Conservation (phyloP, 2,888 invertebrate species). For the Parnassius orleans region DNA sequence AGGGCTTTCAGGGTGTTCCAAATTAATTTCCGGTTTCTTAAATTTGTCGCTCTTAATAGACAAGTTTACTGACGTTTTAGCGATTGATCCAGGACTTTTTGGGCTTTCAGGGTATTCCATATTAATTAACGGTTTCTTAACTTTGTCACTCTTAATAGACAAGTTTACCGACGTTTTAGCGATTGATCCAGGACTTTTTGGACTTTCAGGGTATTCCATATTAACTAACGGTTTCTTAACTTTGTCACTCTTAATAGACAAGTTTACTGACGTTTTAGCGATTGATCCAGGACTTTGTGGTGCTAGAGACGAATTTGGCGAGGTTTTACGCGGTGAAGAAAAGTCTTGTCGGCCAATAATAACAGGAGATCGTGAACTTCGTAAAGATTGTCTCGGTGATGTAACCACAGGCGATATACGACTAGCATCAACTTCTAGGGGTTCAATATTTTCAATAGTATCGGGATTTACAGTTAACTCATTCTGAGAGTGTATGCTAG, state of each 20-base stretch:
- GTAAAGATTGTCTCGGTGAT: conserved; percentile 25
- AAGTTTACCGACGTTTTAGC: too few relatives aligned
- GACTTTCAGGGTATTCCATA: conserved; percentile 29
- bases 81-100: too few relatives aligned
- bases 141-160: not conserved
- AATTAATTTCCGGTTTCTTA: conserved; percentile 23
- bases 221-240: conserved; percentile 22
- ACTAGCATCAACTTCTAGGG: not conserved
- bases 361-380: conserved; percentile 21
- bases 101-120: conserved; percentile 29
- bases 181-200: too few relatives aligned
- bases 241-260: not conserved
- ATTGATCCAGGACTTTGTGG: conserved; percentile 18
- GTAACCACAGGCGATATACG: not conserved
- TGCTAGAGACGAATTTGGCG: conserved; percentile 2
- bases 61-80: conserved; percentile 2
- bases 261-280: conserved; percentile 17
- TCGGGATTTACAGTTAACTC: conserved; percentile 1
- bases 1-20: conserved; percentile 31
- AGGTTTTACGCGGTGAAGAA: conserved; percentile 1
- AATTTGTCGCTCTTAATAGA: conserved; percentile 29
- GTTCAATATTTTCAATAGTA: not conserved
- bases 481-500: conserved; percentile 31
- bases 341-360: not conserved
- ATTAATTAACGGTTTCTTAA: conserved; percentile 22